A percentile compares a stretch with the other conserved stretches of the same genome.
Conservation (phyloP, 2,888 invertebrate species). For the Thecophora atra region DNA sequence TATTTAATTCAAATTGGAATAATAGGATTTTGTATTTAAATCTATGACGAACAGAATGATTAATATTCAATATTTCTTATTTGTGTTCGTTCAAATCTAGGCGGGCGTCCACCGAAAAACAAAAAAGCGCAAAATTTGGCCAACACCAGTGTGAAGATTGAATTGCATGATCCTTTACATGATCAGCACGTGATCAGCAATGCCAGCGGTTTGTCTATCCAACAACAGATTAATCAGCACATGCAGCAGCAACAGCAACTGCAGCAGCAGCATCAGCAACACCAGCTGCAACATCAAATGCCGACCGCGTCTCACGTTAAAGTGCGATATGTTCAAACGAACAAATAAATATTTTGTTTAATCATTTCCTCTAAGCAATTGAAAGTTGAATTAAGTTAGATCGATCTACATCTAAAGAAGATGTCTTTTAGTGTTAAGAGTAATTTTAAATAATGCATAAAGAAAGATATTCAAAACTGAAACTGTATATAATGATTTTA, state of each 20-base stretch:
- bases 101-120: constrained; percentile 65
- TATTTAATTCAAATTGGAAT: too few species aligned
- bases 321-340: constrained; percentile 63
- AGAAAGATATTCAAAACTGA: constrained; percentile 47
- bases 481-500: constrained; percentile 52
- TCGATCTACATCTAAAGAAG: constrained; percentile 34
- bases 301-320: constrained; percentile 58
- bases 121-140: constrained; percentile 55
- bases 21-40: too few species aligned
- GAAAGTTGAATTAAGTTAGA: constrained; percentile 43
- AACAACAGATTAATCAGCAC: constrained; percentile 62
- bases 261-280: constrained; percentile 49
- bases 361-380: constrained; percentile 36
- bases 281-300: constrained; percentile 53
- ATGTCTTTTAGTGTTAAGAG: constrained; percentile 24
- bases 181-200: constrained; percentile 61
- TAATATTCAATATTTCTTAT: too few species aligned
- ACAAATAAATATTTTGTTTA: constrained; percentile 48
- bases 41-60: too few species aligned
- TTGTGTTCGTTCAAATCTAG: constrained; percentile 46
- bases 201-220: constrained; percentile 61
- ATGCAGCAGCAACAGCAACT: constrained; percentile 56
- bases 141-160: constrained; percentile 61
- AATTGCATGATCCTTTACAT: constrained; percentile 61
- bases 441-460: constrained; percentile 38